These are phyloP conservation scores for Leptopilina myrica DNA, from an alignment of 2,888 invertebrate species.

Conservation along the genomic window DNA sequence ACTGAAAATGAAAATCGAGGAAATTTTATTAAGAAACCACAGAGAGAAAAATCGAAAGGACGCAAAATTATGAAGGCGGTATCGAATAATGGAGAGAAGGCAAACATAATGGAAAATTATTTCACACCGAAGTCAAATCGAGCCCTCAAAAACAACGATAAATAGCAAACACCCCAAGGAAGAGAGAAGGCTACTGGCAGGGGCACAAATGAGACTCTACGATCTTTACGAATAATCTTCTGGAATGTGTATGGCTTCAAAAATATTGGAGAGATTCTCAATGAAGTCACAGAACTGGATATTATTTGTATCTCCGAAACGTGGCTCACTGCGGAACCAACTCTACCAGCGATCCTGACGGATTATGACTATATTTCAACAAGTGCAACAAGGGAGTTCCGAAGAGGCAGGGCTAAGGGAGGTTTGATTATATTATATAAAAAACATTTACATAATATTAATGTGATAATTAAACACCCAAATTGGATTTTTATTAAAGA, in stretches of 20 bases:
- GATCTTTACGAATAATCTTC: not conserved
- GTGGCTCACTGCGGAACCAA: not conserved
- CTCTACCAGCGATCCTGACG: not conserved
- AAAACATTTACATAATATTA: not conserved
- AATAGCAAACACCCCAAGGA: too few relatives aligned
- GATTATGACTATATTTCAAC: not conserved
- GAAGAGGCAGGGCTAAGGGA: constrained; percentile 5
- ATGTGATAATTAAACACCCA: constrained; percentile 1
- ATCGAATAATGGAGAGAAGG: not conserved
- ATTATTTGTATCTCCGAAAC: not conserved
- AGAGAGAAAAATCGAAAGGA: not conserved
- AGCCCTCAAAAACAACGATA: too few relatives aligned
- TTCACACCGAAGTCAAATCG: not conserved
- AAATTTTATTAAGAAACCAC: not conserved
- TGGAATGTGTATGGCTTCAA: not conserved
- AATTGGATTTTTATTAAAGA: not conserved
- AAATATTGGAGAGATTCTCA: not conserved
- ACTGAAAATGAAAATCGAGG: not conserved
- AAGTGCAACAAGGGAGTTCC: not conserved
- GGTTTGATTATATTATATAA: not conserved
- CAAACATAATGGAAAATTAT: not conserved
- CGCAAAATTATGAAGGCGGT: not conserved
- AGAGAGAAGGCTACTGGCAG: too few relatives aligned
- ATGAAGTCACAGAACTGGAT: not conserved
- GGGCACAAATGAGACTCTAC: too few relatives aligned